Evolutionary conservation across 2,797 vertebrate species (phyloP).

Genomic region (Pempheris klunzingeri): DNA sequence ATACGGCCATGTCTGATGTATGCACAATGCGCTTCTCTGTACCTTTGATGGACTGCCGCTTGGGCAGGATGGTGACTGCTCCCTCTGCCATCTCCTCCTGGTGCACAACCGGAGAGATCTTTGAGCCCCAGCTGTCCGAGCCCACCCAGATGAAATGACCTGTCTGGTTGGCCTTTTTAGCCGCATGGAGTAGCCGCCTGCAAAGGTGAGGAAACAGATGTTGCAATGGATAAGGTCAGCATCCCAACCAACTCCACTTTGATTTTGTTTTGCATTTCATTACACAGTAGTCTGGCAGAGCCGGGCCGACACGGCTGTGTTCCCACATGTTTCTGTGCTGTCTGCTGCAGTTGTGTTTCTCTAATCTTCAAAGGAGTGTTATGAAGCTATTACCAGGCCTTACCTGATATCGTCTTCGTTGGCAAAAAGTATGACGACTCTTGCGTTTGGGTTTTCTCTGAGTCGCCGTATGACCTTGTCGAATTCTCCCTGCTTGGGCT

Average conservation of each 20-base stretch:
- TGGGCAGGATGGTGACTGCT: slow-evolving; percentile 96
- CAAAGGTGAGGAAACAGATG: slow-evolving; percentile 74
- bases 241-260: slow-evolving; percentile 49
- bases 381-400: slow-evolving; percentile 38
- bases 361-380: slow-evolving; percentile 57
- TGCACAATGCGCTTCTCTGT: slow-evolving; percentile 31
- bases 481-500: slow-evolving; percentile 93
- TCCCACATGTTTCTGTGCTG: neutral
- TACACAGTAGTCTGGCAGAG: slow-evolving; percentile 42
- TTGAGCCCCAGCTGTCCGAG: slow-evolving; percentile 99
- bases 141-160: slow-evolving; percentile 99
- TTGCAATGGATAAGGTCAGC: slow-evolving; percentile 67
- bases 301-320: slow-evolving; percentile 3
- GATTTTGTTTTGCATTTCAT: slow-evolving; percentile 59
- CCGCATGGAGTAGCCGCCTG: slow-evolving; percentile 94
- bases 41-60: slow-evolving; percentile 95
- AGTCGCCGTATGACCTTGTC: slow-evolving; percentile 96
- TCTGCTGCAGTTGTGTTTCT: slow-evolving; percentile 26
- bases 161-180: slow-evolving; percentile 95
- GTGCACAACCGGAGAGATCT: slow-evolving; percentile 93
- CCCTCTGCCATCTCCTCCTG: slow-evolving; percentile 97
- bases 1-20: slow-evolving; percentile 11
- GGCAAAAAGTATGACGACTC: slow-evolving; percentile 95
- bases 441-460: slow-evolving; percentile 94
- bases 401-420: slow-evolving; percentile 99